A percentile compares a stretch with the other conserved stretches of the same genome.
phyloP scores from a whole-genome alignment of 2,888 invertebrate species.

The Therioaphis trifolii region DNA sequence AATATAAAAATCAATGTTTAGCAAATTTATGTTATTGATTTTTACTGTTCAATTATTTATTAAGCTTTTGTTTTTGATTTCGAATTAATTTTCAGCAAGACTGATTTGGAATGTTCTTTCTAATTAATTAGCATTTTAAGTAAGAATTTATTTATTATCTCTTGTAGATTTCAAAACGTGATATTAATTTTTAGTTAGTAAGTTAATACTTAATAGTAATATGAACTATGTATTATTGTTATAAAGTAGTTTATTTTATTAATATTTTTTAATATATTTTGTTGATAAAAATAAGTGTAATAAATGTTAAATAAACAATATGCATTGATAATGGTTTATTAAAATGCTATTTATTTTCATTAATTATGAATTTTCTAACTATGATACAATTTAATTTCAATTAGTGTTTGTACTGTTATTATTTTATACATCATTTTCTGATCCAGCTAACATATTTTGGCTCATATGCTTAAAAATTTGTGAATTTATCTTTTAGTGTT shows the following conservation, averaged over 20 bases:
- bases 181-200: conserved; percentile 26
- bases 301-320: no score
- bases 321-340: no score
- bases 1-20: conserved; percentile 1
- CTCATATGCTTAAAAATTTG: no score
- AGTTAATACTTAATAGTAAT: not conserved
- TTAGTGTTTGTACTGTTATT: no score
- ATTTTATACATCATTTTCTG: no score
- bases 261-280: not conserved
- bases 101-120: conserved; percentile 30
- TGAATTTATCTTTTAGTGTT: no score
- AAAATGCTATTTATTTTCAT: no score
- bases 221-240: not conserved
- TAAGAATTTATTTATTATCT: not conserved
- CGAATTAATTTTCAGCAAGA: conserved; percentile 36
- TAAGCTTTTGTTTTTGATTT: not conserved
- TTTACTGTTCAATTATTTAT: not conserved
- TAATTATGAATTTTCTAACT: no score
- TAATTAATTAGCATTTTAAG: conserved; percentile 1
- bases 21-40: conserved; percentile 2
- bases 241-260: not conserved
- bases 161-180: conserved; percentile 36
- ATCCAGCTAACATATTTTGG: no score
- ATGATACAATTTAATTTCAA: no score
- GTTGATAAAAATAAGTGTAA: no score